phyloP scores from a whole-genome alignment of 1,140 invertebrate species.

The Paralvinella palmiformis region DNA sequence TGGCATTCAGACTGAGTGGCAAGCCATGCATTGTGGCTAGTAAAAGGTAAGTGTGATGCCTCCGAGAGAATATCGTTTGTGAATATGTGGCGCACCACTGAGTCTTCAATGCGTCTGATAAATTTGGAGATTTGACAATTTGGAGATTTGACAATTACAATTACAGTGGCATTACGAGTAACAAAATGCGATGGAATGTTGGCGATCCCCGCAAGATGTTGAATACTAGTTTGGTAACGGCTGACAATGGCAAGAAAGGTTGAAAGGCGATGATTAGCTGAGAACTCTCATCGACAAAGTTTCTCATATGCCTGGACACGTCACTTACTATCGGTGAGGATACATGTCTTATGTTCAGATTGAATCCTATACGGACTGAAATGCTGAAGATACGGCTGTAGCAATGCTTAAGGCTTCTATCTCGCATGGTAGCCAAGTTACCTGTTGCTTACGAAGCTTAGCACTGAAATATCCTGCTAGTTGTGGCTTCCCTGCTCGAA shows the following conservation, averaged over 20 bases:
- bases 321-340: conserved; percentile 26
- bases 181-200: conserved; percentile 23
- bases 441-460: conserved; percentile 19
- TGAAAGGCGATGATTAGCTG: conserved; percentile 19
- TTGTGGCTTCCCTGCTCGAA: neutral
- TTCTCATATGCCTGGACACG: conserved; percentile 26
- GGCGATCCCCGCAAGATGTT: conserved; percentile 18
- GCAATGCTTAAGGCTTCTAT: conserved; percentile 24
- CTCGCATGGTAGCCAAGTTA: conserved; percentile 26
- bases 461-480: conserved; percentile 23
- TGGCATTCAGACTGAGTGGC: conserved; percentile 21
- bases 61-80: neutral
- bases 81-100: neutral
- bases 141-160: conserved; percentile 10
- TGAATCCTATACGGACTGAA: conserved; percentile 24
- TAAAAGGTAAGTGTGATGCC: conserved; percentile 11
- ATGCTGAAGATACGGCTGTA: conserved; percentile 22
- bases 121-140: conserved; percentile 5
- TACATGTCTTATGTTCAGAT: conserved; percentile 11
- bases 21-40: conserved; percentile 19
- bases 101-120: neutral
- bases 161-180: conserved; percentile 21
- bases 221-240: conserved; percentile 19
- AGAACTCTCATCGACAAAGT: conserved; percentile 26
- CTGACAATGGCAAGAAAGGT: conserved; percentile 23